Evolutionary conservation across 2,113 vertebrate species (phyloP).

Genomic region (Apodemus sylvaticus): DNA sequence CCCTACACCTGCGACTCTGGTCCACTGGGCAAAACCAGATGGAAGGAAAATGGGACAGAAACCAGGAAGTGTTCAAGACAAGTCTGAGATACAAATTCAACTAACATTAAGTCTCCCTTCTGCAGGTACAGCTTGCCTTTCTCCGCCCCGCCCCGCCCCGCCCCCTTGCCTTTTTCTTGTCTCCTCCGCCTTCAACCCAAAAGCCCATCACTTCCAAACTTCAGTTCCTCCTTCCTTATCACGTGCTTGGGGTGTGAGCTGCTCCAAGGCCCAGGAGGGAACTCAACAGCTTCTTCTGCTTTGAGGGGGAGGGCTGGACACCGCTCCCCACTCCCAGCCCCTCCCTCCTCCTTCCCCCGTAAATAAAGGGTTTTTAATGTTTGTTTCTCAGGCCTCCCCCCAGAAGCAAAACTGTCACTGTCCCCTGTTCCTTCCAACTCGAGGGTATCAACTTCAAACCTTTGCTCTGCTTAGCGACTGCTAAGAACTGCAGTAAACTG

Average conservation of each 20-base stretch:
- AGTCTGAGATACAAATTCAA: not conserved
- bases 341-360: not conserved
- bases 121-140: not conserved
- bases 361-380: conserved; percentile 63
- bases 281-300: conserved; percentile 38
- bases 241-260: not conserved
- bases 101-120: conserved; percentile 25
- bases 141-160: too few species aligned
- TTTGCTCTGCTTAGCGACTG: not conserved
- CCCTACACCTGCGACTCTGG: not conserved
- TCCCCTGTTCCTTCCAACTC: conserved; percentile 23
- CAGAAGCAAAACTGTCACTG: conserved; percentile 57
- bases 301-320: conserved; percentile 26
- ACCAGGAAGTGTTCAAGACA: conserved; percentile 5
- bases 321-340: too few species aligned
- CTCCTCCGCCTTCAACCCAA: not conserved
- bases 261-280: not conserved
- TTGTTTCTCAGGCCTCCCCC: conserved; percentile 41
- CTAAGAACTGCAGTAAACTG: not conserved
- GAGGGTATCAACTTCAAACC: conserved; percentile 53
- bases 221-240: not conserved
- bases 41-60: not conserved
- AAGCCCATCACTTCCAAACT: conserved; percentile 45
- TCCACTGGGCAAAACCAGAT: not conserved
- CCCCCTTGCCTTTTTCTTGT: not conserved